phyloP scores from a whole-genome alignment of 2,113 vertebrate species.

The Bothrops jararaca region DNA sequence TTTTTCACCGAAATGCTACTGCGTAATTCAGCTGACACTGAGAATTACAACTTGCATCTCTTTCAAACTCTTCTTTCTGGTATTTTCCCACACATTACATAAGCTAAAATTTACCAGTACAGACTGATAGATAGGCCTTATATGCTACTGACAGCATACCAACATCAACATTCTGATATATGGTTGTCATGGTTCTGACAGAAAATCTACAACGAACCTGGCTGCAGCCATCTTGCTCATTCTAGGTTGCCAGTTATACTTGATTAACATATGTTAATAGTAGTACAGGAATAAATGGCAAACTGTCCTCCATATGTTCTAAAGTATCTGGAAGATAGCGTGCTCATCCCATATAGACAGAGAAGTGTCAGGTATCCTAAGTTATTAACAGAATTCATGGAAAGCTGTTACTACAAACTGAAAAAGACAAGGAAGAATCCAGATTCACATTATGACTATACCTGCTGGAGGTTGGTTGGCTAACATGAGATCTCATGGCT shows the following conservation, averaged over 20 bases:
- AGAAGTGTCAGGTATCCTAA: neutral
- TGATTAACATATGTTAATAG: neutral
- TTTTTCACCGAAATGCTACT: neutral
- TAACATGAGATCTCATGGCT: neutral
- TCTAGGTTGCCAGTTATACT: neutral
- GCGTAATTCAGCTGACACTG: neutral
- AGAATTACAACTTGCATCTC: neutral
- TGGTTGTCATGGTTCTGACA: neutral
- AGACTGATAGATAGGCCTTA: neutral
- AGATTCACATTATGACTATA: neutral
- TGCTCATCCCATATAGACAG: neutral
- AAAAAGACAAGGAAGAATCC: neutral
- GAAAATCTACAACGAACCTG: too few relatives aligned
- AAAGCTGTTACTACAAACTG: neutral
- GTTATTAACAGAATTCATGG: neutral
- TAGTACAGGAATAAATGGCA: neutral
- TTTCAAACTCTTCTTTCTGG: neutral
- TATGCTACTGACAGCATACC: neutral
- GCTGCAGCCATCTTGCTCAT: too few relatives aligned
- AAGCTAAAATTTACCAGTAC: neutral
- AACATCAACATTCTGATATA: neutral
- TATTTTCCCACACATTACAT: neutral
- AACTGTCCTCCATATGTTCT: neutral
- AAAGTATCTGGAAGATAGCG: neutral
- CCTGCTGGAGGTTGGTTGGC: constrained; percentile 38